Conservation (phyloP, 1,140 invertebrate species). For the Lepidurus packardi region DNA sequence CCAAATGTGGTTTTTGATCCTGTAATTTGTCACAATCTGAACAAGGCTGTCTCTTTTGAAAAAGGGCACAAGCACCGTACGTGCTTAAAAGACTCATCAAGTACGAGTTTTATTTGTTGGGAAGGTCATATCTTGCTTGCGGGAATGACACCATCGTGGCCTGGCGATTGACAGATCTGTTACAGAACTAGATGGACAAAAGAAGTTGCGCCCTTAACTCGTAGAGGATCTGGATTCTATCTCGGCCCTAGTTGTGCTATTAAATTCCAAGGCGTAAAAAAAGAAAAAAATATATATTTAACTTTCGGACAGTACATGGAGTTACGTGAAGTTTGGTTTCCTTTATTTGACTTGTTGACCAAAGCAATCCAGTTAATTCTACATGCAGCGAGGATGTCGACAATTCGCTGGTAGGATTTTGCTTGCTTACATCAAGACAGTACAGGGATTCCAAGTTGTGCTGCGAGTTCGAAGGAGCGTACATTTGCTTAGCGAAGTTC, state of each 20-base stretch:
- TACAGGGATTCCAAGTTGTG: neutral
- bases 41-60: no score
- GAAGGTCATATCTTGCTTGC: neutral
- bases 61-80: neutral
- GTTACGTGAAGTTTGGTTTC: neutral
- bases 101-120: neutral
- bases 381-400: neutral
- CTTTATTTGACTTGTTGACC: neutral
- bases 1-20: no score
- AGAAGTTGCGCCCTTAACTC: constrained; percentile 9
- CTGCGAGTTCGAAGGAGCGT: neutral
- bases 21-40: no score
- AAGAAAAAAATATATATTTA: no score
- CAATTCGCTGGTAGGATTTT: neutral
- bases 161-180: constrained; percentile 8
- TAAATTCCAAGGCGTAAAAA: neutral
- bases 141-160: neutral
- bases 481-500: neutral
- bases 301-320: neutral
- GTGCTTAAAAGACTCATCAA: neutral
- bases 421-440: constrained; percentile 4
- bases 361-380: neutral
- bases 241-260: neutral
- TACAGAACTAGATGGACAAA: constrained; percentile 10
- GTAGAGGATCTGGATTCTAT: neutral